Evolutionary conservation across 2,113 vertebrate genomes (phyloP).

Genomic region (Chionodraco myersi): DNA sequence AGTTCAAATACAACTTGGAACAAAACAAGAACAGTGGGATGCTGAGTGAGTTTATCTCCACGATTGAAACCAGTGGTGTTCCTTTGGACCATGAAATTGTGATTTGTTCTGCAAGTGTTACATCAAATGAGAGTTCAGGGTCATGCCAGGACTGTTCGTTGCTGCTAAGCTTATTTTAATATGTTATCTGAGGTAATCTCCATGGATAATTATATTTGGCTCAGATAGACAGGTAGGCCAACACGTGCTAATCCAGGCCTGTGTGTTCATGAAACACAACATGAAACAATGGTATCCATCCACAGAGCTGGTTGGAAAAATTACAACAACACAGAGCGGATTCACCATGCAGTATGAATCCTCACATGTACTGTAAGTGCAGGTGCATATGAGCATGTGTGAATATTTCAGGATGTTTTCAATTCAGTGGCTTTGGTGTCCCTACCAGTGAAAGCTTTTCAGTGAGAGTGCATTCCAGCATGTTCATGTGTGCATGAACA

Average conservation of each 20-base stretch:
- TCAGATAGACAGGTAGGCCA: conserved; percentile 62
- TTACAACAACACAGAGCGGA: conserved; percentile 22
- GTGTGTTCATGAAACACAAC: conserved; percentile 35
- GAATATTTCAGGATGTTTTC: conserved; percentile 43
- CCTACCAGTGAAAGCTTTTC: conserved; percentile 20
- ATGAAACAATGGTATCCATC: conserved; percentile 43
- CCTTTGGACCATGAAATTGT: conserved; percentile 83
- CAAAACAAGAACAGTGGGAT: conserved; percentile 76
- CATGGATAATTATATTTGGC: conserved; percentile 80
- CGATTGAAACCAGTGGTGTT: conserved; percentile 77
- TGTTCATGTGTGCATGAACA: conserved; percentile 48
- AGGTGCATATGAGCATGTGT: conserved; percentile 21
- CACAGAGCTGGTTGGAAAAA: conserved; percentile 40
- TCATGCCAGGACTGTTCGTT: conserved; percentile 59
- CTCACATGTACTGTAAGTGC: background rate
- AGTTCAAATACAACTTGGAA: conserved; percentile 71
- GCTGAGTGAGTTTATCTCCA: conserved; percentile 76
- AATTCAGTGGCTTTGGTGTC: conserved; percentile 19
- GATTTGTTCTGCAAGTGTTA: conserved; percentile 83
- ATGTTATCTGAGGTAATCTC: conserved; percentile 76
- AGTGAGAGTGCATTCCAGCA: conserved; percentile 29
- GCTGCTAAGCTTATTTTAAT: conserved; percentile 73
- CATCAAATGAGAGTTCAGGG: conserved; percentile 83
- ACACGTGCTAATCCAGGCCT: conserved; percentile 50
- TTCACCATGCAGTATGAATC: conserved; percentile 36